Evolutionary conservation across 2,888 invertebrate genomes (phyloP).

Genomic region (Heteromyza rotundicornis): DNA sequence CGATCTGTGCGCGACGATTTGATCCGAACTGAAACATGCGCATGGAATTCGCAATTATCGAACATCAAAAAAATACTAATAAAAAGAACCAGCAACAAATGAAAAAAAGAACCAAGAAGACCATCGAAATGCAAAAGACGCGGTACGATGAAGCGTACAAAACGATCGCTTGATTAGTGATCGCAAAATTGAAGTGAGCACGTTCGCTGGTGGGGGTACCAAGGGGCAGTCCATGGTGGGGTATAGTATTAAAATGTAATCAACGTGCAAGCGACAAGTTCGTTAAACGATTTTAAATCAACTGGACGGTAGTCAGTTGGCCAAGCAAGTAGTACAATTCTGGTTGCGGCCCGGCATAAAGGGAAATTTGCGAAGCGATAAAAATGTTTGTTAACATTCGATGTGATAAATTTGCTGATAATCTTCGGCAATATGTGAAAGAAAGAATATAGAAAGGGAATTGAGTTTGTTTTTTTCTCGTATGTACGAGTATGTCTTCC

Average conservation of each 20-base stretch:
- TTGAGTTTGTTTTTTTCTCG: no score
- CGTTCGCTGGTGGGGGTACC: background rate
- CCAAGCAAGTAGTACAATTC: background rate
- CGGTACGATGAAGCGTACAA: slow-evolving; percentile 15
- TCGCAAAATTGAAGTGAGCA: slow-evolving; percentile 15
- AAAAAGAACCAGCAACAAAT: background rate
- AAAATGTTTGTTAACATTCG: background rate
- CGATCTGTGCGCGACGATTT: slow-evolving; percentile 50
- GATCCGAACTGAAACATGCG: slow-evolving; percentile 55
- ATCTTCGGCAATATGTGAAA: background rate
- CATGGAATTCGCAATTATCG: slow-evolving; percentile 60
- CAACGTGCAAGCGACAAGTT: slow-evolving; percentile 35
- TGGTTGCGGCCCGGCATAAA: background rate
- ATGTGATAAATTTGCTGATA: background rate
- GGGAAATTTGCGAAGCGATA: background rate
- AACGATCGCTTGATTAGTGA: slow-evolving; percentile 25
- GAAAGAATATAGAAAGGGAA: no score
- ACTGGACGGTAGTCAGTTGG: slow-evolving; percentile 11
- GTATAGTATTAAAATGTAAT: slow-evolving; percentile 26
- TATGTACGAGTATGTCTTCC: no score
- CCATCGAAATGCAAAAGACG: background rate
- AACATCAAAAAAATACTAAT: slow-evolving; percentile 45
- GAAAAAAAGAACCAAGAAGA: background rate
- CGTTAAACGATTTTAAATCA: slow-evolving; percentile 48
- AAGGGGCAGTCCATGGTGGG: background rate